phyloP scores from a whole-genome alignment of 2,888 invertebrate species.

The Drosophila sordidula region DNA sequence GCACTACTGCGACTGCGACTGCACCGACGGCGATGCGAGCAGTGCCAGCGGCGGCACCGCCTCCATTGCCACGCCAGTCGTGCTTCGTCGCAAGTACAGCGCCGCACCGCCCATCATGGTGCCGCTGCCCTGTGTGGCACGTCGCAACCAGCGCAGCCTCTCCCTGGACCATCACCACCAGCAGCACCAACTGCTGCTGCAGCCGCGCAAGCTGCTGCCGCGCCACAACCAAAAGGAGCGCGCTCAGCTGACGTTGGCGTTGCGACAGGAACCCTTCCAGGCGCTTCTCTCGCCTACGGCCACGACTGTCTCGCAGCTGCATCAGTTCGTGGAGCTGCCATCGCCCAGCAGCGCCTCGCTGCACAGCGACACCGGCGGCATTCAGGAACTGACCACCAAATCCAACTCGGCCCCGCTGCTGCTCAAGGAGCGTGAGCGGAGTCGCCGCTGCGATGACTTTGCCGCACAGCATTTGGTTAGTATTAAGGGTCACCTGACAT shows the following conservation, averaged over 20 bases:
- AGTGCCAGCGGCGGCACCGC: slow-evolving; percentile 68
- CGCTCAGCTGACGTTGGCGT: slow-evolving; percentile 81
- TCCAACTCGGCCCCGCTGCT: slow-evolving; percentile 85
- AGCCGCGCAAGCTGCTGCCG: slow-evolving; percentile 62
- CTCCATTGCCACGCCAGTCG: slow-evolving; percentile 69
- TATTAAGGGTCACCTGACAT: slow-evolving; percentile 25
- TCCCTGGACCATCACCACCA: slow-evolving; percentile 81
- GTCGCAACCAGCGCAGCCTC: slow-evolving; percentile 82
- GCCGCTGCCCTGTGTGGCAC: slow-evolving; percentile 68
- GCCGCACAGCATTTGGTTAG: slow-evolving; percentile 84
- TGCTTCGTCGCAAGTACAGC: slow-evolving; percentile 82
- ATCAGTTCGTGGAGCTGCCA: slow-evolving; percentile 84
- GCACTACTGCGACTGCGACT: slow-evolving; percentile 82
- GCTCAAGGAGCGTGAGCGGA: slow-evolving; percentile 82
- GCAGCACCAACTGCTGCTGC: slow-evolving; percentile 59
- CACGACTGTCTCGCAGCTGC: slow-evolving; percentile 57
- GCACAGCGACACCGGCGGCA: slow-evolving; percentile 83
- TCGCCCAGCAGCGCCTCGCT: slow-evolving; percentile 85
- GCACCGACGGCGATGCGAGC: slow-evolving; percentile 80
- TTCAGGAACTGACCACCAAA: slow-evolving; percentile 84
- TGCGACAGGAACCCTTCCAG: slow-evolving; percentile 85
- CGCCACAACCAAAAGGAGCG: slow-evolving; percentile 72
- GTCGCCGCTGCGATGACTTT: slow-evolving; percentile 81
- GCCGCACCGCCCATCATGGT: slow-evolving; percentile 80
- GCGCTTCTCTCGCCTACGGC: slow-evolving; percentile 78